These are phyloP conservation scores for Darevskia mixta DNA, from an alignment of 2,797 vertebrate genomes.

Conservation along the genomic window DNA sequence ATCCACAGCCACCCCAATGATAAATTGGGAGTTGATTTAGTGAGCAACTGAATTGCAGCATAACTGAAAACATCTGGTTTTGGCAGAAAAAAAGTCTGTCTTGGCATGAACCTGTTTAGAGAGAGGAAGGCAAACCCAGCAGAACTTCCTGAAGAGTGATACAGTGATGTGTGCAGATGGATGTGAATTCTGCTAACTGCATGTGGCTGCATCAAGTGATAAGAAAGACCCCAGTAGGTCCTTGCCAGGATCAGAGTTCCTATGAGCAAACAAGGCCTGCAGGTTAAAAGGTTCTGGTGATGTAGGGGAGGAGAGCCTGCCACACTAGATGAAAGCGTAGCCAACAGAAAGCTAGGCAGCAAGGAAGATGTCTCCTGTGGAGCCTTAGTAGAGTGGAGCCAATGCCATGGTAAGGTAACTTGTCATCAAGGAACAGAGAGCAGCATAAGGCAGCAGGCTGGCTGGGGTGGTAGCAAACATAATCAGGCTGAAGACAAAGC, in stretches of 20 bases:
- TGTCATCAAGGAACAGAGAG: background rate
- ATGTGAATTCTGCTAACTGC: background rate
- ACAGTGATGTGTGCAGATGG: background rate
- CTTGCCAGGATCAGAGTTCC: background rate
- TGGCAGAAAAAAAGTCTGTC: background rate
- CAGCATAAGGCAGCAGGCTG: background rate
- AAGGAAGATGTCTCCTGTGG: background rate
- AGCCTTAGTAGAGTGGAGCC: background rate
- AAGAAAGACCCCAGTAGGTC: background rate
- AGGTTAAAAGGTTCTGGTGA: background rate
- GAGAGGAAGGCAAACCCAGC: background rate
- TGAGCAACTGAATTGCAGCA: background rate
- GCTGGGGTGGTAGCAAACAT: background rate
- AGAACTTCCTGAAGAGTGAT: background rate
- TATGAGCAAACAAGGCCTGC: background rate
- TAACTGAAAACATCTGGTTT: conserved; percentile 32
- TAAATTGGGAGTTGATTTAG: conserved; percentile 24
- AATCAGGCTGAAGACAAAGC: background rate
- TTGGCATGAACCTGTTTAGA: conserved; percentile 1
- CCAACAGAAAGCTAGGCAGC: background rate
- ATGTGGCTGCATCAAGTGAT: too few species aligned
- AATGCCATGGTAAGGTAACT: background rate
- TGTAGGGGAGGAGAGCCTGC: background rate
- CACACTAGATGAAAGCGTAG: background rate
- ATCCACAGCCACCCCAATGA: background rate